These are phyloP conservation scores for Columba livia DNA, from an alignment of 2,113 vertebrate genomes.

Conservation along the genomic window DNA sequence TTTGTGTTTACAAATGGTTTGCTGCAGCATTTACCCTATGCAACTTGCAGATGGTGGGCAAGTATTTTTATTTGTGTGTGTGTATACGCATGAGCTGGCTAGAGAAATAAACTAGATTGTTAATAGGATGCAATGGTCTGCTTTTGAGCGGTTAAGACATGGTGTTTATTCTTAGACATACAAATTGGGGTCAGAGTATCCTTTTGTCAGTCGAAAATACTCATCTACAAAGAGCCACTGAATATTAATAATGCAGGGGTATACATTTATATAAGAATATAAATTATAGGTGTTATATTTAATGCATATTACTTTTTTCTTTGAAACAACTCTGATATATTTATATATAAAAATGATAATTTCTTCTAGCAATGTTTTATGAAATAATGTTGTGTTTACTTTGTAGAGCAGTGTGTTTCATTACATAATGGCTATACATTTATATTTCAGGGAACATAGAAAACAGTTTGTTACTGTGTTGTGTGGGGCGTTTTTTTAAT, in stretches of 20 bases:
- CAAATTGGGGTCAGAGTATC: not conserved
- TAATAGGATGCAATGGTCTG: not conserved
- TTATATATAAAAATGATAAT: not conserved
- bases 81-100: rapidly evolving
- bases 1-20: not conserved
- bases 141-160: not conserved
- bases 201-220: not conserved
- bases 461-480: not conserved
- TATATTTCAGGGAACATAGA: not conserved
- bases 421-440: not conserved
- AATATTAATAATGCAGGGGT: not conserved
- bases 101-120: not conserved
- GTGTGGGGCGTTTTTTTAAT: not conserved
- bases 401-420: not conserved
- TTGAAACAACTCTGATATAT: not conserved
- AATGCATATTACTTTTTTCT: not conserved
- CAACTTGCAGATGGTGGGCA: not conserved
- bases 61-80: not conserved
- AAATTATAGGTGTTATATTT: not conserved
- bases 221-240: not conserved
- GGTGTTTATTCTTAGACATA: not conserved
- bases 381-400: not conserved
- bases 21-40: not conserved
- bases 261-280: not conserved
- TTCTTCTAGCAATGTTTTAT: not conserved